Evolutionary conservation across 2,113 vertebrate species (phyloP).

Genomic region (Felis chaus): DNA sequence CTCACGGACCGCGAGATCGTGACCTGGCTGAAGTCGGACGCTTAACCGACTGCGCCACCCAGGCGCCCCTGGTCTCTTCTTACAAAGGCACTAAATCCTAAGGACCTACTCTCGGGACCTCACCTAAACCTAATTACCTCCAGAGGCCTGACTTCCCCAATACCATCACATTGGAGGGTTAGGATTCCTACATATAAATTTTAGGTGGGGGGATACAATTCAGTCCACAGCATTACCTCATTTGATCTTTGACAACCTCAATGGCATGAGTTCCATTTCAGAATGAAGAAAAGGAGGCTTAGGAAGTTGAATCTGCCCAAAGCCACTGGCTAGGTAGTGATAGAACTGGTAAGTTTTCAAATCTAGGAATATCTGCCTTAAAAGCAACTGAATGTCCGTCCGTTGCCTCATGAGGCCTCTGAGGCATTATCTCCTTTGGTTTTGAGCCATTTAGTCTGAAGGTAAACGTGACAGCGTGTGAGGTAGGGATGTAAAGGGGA

Average conservation of each 20-base stretch:
- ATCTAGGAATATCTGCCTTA: background rate
- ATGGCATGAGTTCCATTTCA: background rate
- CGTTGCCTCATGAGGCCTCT: background rate
- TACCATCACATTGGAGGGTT: too few species aligned
- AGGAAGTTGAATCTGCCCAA: background rate
- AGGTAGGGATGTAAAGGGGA: background rate
- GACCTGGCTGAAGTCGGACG: too few species aligned
- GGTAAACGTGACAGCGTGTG: background rate
- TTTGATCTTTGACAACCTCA: background rate
- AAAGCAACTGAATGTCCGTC: background rate
- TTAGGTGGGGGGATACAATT: background rate
- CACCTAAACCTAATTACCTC: background rate
- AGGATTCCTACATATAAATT: background rate
- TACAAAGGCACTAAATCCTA: background rate
- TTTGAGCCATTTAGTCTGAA: conserved; percentile 11
- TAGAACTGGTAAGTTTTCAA: background rate
- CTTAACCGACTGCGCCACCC: too few species aligned
- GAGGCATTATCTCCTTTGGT: background rate
- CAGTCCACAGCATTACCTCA: background rate
- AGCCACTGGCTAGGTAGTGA: background rate
- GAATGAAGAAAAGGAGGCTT: background rate
- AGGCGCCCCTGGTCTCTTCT: background rate
- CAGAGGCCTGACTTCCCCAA: background rate
- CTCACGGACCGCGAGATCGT: too few species aligned
- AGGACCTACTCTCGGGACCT: background rate